These are phyloP conservation scores for Psilopsiagon aurifrons DNA, from an alignment of 2,113 vertebrate genomes.

Conservation along the genomic window DNA sequence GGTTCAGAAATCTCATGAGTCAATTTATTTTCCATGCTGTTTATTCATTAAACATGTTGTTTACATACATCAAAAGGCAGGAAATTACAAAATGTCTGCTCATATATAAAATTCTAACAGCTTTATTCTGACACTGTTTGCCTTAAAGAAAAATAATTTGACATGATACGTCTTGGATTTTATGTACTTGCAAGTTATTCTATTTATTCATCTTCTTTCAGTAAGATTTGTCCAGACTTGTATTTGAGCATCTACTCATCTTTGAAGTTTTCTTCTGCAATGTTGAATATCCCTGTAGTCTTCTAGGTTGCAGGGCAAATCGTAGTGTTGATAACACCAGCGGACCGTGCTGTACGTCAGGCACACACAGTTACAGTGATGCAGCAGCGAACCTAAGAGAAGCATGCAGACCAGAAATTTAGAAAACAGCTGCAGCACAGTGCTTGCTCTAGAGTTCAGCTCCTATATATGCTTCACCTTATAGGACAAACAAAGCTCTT, in stretches of 20 bases:
- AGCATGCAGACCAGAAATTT: background rate
- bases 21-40: background rate
- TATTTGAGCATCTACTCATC: background rate
- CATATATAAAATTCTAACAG: background rate
- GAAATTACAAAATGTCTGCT: background rate
- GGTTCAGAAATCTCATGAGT: background rate
- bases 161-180: background rate
- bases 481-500: background rate
- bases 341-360: background rate
- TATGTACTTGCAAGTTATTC: background rate
- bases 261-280: background rate
- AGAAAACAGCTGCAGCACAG: background rate
- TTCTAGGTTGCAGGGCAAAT: background rate
- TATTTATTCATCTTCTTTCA: background rate
- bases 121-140: background rate
- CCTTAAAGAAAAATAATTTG: background rate
- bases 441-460: background rate
- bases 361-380: too few species aligned
- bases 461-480: background rate
- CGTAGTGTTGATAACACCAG: background rate
- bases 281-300: fast-evolving
- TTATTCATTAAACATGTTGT: background rate
- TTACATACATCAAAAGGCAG: background rate
- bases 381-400: background rate
- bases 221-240: background rate